Base-by-base conservation (phyloP, 2,113 vertebrate genomes). In the Dromaius novaehollandiae region DNA sequence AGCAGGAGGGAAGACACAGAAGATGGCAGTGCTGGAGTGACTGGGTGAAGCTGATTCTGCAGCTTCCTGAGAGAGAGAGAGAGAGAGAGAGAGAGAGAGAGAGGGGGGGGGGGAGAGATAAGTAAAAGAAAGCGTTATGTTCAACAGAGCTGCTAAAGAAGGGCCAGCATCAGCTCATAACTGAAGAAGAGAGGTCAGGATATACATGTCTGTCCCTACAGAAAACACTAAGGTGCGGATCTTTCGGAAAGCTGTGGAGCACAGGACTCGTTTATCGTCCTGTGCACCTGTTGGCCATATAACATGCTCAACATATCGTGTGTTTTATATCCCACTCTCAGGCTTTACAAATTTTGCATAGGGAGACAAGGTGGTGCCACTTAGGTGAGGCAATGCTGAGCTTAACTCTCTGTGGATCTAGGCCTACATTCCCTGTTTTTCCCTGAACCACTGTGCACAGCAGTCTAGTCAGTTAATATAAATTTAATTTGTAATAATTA, bases 401-500 rank as follows among this genome's bases (percentile, higher is more conserved):
- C 32, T 65, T 51, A 14, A 32, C 7, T 28, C 55, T 56, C 24
- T 42, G 4, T 69, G 44, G 90, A 56, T 12, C 3, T 14, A 25
- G 4, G 13, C 36, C 30, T 90, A 75, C 2, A 1, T 68, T 87
- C 11, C 7, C 19, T 21, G 20, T 24, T 78, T 88, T 69, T 44
- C 83, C 15, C 22, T 75, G 78, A 90, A 95, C n/a, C 63, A 56
- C 53, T 90, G 46, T 69, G 40, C 50, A 55, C 44, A 96, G 84
- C 34, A 88, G 73, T 92, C 71, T 96, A 94, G 61, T 32, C 42
- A 82, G 38, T 86, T 96, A 96, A 96, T 70, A 83, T 42, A 88
- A 91, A 95, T 89, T 94, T 93, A 97, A 95, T 95, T 93, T 94
- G 12, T 88, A 96, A 95, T 91, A 95, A 95, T 97, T 93, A 88